These are phyloP conservation scores for Rhincodon typus DNA, from an alignment of 2,797 vertebrate genomes.

Conservation along the genomic window DNA sequence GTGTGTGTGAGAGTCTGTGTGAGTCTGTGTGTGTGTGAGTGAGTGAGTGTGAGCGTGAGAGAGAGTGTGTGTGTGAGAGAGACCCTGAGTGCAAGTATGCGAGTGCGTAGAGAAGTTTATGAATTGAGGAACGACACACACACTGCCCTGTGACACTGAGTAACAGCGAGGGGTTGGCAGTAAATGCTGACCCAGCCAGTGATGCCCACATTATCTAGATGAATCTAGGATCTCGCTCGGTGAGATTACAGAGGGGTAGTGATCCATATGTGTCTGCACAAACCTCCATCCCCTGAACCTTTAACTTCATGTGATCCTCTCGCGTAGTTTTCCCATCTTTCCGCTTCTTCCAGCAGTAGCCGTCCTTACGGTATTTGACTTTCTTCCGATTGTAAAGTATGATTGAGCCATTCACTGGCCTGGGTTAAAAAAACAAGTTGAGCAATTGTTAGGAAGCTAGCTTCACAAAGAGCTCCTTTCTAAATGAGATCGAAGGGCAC, in stretches of 20 bases:
- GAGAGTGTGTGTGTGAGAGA: too few relatives aligned
- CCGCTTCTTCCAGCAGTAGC: slow-evolving; percentile 84
- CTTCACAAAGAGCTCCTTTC: background rate
- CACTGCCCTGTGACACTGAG: too few relatives aligned
- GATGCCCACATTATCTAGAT: background rate
- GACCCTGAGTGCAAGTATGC: too few relatives aligned
- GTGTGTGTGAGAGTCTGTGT: too few relatives aligned
- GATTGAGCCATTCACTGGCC: slow-evolving; percentile 73
- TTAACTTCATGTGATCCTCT: slow-evolving; percentile 87
- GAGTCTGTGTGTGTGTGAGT: too few relatives aligned
- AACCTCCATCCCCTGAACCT: slow-evolving; percentile 82
- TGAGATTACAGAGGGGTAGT: too few relatives aligned
- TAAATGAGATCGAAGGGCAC: background rate
- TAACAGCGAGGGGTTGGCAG: background rate
- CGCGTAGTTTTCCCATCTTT: slow-evolving; percentile 80
- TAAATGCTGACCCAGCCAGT: background rate
- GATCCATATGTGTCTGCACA: slow-evolving; percentile 42
- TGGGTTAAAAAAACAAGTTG: background rate
- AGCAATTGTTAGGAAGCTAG: background rate
- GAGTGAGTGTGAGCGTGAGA: too few relatives aligned
- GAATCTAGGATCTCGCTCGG: background rate
- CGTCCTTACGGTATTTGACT: slow-evolving; percentile 83
- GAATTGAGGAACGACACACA: too few relatives aligned
- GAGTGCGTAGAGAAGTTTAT: too few relatives aligned
- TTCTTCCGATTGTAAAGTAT: slow-evolving; percentile 87